Evolutionary conservation across 2,888 invertebrate species (phyloP), one percentile per base, ranked within the genome.

Genomic region (Dolichomitus sp.): DNA sequence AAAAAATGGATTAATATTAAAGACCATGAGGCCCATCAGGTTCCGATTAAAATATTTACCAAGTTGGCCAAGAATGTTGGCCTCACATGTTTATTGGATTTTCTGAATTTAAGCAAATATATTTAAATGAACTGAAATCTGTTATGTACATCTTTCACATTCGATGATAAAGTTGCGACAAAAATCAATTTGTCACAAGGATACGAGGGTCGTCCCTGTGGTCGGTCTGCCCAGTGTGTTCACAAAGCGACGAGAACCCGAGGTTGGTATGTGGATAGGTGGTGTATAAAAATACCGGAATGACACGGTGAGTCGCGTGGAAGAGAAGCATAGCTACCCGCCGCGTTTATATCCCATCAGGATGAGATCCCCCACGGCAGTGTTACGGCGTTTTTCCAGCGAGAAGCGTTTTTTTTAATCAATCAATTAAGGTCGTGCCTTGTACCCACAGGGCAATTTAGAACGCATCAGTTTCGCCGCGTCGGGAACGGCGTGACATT

Each of bases 361-460:
- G 17, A 73, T 17, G 30, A 14, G 40, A 61, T 72, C 68, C 61
- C 48, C 17, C 57, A 30, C 17, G 57, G 33, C 33, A 52, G 7
- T 52, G 23, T 2, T 52, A 52, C 19, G 52, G 6, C 81, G 72
- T 86, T 87, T 88, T 89, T 87, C 85, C 84, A 81, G 72, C 61
- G 40, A 81, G 69, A 70, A 77, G 6, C 54, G 45, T 70, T 63
- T 54, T 70, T 69, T 48, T 89, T 88, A 86, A 86, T 89, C 89
- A 88, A 89, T 90, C 89, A 90, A 90, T 90, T 89, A 90, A 89
- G 87, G 76, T 80, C 59, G 73, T 80, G 84, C 88, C 84, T 84
- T 72, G 85, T 75, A 85, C 66, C 85, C 33, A 37, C 30, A 61
- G 70, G 70, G 88, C 87, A 88, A 90, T 90, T 90, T 88, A 87